Base-by-base conservation (phyloP, 2,797 vertebrate species). In the Emydoidea blandingii region DNA sequence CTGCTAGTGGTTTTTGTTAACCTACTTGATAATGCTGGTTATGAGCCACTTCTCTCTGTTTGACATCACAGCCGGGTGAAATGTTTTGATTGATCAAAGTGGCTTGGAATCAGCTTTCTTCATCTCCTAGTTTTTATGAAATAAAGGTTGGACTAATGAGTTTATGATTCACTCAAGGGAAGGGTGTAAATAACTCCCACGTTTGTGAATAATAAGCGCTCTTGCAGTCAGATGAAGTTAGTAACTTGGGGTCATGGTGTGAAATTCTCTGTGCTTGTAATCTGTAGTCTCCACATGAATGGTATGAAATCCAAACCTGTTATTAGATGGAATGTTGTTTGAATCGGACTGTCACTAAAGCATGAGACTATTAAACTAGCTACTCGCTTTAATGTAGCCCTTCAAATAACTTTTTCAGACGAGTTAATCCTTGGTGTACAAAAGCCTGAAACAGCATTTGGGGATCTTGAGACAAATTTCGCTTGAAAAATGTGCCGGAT, bases 251-350 rank as follows among this genome's bases (percentile, higher is more conserved):
- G 47, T 86, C 79, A 59, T 56, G 0, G 0, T n/a, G 31, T 50
- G 59, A 44, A 85, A 56, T 88, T 89, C 85, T 76, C 47, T 86
- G 6, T n/a, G n/a, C 49, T 1, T 76, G 57, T 50, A 16, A 74
- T 92, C 81, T 93, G 56, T 81, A 31, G 44, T 79, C 1, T 81
- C 89, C 25, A 12, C 23, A 6, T 37, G 47, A 81, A 5, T 10
- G 62, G 74, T 19, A 49, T 90, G 88, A 95, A 83, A 86, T 91
- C 57, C 86, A 86, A 29, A n/a, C 62, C 86, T 53, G 7, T 90
- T 50, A 10, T 95, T 84, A 21, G 19, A 7, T 34, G 25, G 76
- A 37, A 3, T 74, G 68, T 57, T 86, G 49, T 54, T 68, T 79
- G 59, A 93, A 86, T 81, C 65, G 56, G 93, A 87, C 54, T 88